A percentile compares a stretch with the other conserved stretches of the same genome.
These are phyloP conservation scores for Helleia helle DNA, from an alignment of 2,888 invertebrate genomes.

Conservation along the genomic window DNA sequence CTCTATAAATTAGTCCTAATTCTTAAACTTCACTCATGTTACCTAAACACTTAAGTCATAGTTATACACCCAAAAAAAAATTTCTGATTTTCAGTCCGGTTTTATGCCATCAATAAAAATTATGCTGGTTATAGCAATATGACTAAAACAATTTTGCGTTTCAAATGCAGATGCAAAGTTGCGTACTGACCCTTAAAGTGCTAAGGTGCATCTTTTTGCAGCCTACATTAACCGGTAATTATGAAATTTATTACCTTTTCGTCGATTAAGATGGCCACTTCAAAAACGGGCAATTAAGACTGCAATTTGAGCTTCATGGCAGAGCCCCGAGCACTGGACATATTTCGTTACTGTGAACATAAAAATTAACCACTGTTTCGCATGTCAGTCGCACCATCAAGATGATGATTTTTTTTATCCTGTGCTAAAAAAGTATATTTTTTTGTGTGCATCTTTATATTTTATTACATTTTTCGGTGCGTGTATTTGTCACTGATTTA, in stretches of 20 bases:
- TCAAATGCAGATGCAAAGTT: not conserved
- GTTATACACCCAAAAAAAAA: too few relatives aligned
- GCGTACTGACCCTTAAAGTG: not conserved
- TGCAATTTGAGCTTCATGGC: not conserved
- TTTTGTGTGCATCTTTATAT: too few relatives aligned
- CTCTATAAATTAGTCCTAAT: too few relatives aligned
- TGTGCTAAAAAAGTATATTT: conserved; percentile 15
- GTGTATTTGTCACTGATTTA: too few relatives aligned
- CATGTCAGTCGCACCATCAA: not conserved
- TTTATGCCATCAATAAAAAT: too few relatives aligned
- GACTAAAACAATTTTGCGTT: too few relatives aligned
- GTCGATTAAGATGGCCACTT: conserved; percentile 3
- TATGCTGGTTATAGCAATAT: too few relatives aligned
- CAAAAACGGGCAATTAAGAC: conserved; percentile 1
- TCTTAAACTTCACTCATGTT: too few relatives aligned
- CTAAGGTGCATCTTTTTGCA: not conserved
- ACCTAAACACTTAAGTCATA: too few relatives aligned
- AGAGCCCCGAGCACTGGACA: not conserved
- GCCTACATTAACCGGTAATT: not conserved
- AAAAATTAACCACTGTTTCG: conserved; percentile 1
- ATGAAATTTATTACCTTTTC: conserved; percentile 2
- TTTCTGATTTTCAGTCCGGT: too few relatives aligned
- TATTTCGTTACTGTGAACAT: not conserved
- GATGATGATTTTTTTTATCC: conserved; percentile 1
- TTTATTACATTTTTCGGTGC: too few relatives aligned